Base-by-base conservation (phyloP, 2,888 invertebrate species). In the Torymus auratus region DNA sequence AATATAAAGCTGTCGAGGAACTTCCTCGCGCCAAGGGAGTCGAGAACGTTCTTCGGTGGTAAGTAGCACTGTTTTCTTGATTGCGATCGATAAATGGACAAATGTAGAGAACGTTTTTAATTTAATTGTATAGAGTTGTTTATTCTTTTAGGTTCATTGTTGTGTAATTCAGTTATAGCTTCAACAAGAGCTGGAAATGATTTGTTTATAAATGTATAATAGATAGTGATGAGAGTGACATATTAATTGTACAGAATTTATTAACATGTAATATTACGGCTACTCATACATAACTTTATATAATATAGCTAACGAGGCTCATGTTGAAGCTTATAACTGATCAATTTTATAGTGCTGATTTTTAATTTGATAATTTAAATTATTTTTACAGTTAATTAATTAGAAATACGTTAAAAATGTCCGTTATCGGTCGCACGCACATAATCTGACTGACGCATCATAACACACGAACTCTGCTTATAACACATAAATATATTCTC, bases 1-100 rank as follows among this genome's bases (percentile, higher is more conserved):
- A 93, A 94, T 52, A 93, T 96, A 11, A 94, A 94, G 86, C 87
- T 96, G 69, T 94, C 95, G 0, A 93, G 94, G 81, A 86, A 89
- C 68, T 83, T 89, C 64, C 84, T 87, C 52, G 82, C 85, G 65
- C 84, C 86, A 53, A 89, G 88, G 83, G 83, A 85, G 64, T 83
- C 86, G 70, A 89, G 88, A 84, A 89, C 87, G 69, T 90, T 88
- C 83, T 91, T 89, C 85, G 90, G 90, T 77, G 86, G 91, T 91
- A 86, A 88, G 89, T 89, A 78, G 15, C 41, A 11, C 50, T 14
- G 53, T 41, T 75, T 74, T 55, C 15, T 58, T 55, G 53, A 7
- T 60, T 65, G 10, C 12, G 58, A 71, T 17, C 75, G 75, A 55
- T 10, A 41, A 41, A 23, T 62, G 50, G 70, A 71, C 70, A 67